Base-by-base conservation (phyloP, 2,113 vertebrate species). In the Petroica traversi region DNA sequence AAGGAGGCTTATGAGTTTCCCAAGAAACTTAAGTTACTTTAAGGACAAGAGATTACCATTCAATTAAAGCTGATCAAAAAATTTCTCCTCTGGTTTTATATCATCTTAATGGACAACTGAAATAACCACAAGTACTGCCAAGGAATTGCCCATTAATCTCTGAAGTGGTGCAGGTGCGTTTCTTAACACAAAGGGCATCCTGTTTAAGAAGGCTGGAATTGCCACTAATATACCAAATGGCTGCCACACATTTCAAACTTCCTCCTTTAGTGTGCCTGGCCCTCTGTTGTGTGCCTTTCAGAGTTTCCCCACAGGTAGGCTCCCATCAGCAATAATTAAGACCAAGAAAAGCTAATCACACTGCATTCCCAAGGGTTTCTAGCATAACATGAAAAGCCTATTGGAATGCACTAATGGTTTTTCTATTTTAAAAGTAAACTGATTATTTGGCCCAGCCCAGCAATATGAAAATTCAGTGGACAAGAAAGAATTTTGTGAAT, bases 401-500 rank as follows among this genome's bases (percentile, higher is more conserved):
- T n/a, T 86, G 86, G 95, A 96, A 94, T 72, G 54, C 13, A 25
- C 28, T 87, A 92, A 91, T 87, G 46, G 3, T 63, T 96, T 94
- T 93, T 81, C 34, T 78, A 45, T 95, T 94, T 95, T 87, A 87
- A 95, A 94, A 90, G 43, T 62, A 91, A 95, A 89, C 31, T 34
- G 57, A 84, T 77, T 71, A 82, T 88, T 95, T 95, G 83, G 79
- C 58, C 73, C 85, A 83, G 63, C 29, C 58, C 64, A 87, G 62
- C 49, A 92, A 85, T 92, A 88, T 78, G 92, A 90, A 94, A 94
- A 96, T 96, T 95, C 84, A 93, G 63, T 85, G 78, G 80, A 79
- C 58, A 86, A 93, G 95, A 89, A 94, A 69, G 90, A 95, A 95
- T 93, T 94, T 58, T 87, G 80, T 89, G 86, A 94, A 92, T 96